phyloP scores from a whole-genome alignment of 2,797 vertebrate genomes.

The Mormyrus hasselquistii region DNA sequence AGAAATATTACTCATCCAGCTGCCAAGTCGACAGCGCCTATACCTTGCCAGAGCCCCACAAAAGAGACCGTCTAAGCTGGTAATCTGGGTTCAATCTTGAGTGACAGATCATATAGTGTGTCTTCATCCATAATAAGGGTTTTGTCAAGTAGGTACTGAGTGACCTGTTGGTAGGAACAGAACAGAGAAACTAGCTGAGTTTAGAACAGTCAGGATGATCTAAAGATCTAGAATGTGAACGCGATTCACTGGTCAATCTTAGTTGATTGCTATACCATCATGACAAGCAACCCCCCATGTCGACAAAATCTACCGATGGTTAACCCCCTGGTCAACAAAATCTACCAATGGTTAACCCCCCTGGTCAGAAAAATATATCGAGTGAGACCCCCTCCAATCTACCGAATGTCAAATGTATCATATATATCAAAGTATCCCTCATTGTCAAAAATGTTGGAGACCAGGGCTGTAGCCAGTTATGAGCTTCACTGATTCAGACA shows the following conservation, averaged over 20 bases:
- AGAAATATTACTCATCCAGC: slow-evolving; percentile 39
- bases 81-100: slow-evolving; percentile 89
- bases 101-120: slow-evolving; percentile 86
- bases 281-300: not conserved
- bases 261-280: not conserved
- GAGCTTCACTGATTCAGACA: not conserved
- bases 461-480: not conserved
- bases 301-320: not conserved
- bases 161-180: slow-evolving; percentile 65
- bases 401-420: not conserved
- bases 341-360: not conserved
- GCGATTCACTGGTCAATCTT: not conserved
- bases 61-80: slow-evolving; percentile 74
- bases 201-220: not conserved
- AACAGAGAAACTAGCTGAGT: not conserved
- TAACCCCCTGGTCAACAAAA: not conserved
- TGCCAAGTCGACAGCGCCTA: slow-evolving; percentile 29
- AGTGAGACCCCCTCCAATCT: not conserved
- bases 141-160: slow-evolving; percentile 90
- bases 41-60: slow-evolving; percentile 31
- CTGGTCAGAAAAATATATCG: not conserved
- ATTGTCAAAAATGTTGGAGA: not conserved
- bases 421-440: not conserved
- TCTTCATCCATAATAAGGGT: slow-evolving; percentile 91
- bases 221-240: not conserved